Base-by-base conservation (phyloP, 2,888 invertebrate species). In the Rotaria socialis region DNA sequence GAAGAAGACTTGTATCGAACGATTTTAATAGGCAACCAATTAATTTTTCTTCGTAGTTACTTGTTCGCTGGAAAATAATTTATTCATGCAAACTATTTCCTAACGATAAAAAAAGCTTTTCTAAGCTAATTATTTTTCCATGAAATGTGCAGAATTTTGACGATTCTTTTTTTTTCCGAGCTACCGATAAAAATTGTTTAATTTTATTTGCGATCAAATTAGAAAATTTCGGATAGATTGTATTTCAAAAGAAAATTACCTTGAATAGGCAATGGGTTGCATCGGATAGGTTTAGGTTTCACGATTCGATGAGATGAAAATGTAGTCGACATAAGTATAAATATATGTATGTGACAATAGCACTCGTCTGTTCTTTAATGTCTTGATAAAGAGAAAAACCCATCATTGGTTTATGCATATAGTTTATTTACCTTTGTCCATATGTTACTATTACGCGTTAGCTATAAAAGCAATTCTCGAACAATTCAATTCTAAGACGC, bases 241-340 rank as follows among this genome's bases (percentile, higher is more conserved):
- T 11, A 3, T 52, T 16, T 52, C 8, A 5, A 22, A 27, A 11
- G 19, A 35, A 16, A 35, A 35, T 67, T 67, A 35, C 67, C 67
- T 67, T 67, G 67, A 16, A 67, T 35, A 67, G 67, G 67, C 7
- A 67, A 80, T 80, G 80, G 43, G 47, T 47, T 47, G 47, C n/a
- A 80, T 80, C 80, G 80, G n/a, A 80, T 80, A n/a, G 80, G 47
- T 80, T 80, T 80, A 47, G 80, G 80, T 80, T 80, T 80, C 47
- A 80, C 47, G 35, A 80, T 80, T 41, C 35, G 27, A 67, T 67
- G 67, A 11, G 67, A 67, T 67, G 67, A 67, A 35, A 35, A 67
- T 67, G 67, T 67, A 67, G 67, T 35, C 67, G 67, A 67, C 67
- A 67, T 67, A 16, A 27, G 16, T 67, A 35, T 27, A 67, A 67